Conservation (phyloP, 2,797 vertebrate genomes). For the Valencia hispanica region DNA sequence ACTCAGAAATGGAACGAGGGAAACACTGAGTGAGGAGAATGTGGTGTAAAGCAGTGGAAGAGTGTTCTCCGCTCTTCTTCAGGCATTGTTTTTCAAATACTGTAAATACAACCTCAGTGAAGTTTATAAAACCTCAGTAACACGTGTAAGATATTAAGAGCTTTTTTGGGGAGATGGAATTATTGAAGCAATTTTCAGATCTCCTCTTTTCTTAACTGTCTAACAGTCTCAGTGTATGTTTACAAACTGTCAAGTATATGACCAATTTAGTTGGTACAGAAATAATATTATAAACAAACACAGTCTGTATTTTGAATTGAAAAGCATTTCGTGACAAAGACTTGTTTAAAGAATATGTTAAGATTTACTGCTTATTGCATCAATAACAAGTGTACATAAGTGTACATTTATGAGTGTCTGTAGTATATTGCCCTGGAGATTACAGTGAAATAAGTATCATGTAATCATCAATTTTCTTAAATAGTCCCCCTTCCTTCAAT, state of each 20-base stretch:
- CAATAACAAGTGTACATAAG: constrained; percentile 11
- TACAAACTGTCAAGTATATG: constrained; percentile 75
- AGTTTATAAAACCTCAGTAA: constrained; percentile 62
- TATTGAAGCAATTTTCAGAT: constrained; percentile 67
- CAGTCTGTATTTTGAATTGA: constrained; percentile 17
- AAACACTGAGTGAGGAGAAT: not conserved
- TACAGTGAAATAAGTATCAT: constrained; percentile 62
- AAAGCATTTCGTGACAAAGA: constrained; percentile 22
- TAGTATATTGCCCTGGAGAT: constrained; percentile 38
- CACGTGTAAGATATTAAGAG: constrained; percentile 66
- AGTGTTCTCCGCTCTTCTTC: constrained; percentile 56
- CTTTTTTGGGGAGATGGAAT: constrained; percentile 32
- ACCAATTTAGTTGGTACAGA: constrained; percentile 52
- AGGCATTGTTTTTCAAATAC: constrained; percentile 57
- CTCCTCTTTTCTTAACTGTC: constrained; percentile 67
- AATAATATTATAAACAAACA: constrained; percentile 50
- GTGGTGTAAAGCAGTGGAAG: constrained; percentile 35
- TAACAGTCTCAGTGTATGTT: constrained; percentile 68
- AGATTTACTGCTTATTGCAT: constrained; percentile 29
- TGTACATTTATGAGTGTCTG: constrained; percentile 9
- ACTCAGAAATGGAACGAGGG: constrained; percentile 39
- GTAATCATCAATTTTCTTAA: constrained; percentile 9
- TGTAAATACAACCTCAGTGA: constrained; percentile 48
- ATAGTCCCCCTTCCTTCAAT: constrained; percentile 13
- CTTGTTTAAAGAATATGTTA: constrained; percentile 28